Base-by-base conservation (phyloP, 2,888 invertebrate species). In the Stenodera caucasica region DNA sequence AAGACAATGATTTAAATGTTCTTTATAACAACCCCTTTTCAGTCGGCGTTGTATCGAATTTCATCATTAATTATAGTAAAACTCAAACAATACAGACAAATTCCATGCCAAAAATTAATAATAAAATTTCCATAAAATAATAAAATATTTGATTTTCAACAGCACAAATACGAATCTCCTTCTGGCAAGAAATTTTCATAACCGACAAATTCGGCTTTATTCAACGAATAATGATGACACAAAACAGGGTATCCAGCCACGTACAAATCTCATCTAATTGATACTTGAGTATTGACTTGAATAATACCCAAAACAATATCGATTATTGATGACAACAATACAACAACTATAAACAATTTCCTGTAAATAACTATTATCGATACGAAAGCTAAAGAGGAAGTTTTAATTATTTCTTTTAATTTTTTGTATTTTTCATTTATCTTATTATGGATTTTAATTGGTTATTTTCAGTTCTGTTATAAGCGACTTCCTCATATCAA, bases 331-430 rank as follows among this genome's bases (percentile, higher is more conserved):
- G 11, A 40, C 15, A 40, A 40, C 15, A 40, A 3, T 11, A n/a
- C 29, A 29, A 29, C 8, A 29, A 8, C 8, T 8, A 8, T 6
- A 29, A 29, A 29, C 12, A 45, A 45, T 45, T 45, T 45, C 45
- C 45, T 45, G 45, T 45, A 45, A 45, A 45, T 45, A 45, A 45
- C 45, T 23, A 5, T 45, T 45, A 12, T 45, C 45, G 45, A 45
- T 40, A 40, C 11, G 9, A 40, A 18, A 40, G n/a, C n/a, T n/a
- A n/a, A n/a, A n/a, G n/a, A n/a, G n/a, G n/a, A n/a, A n/a, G n/a
- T n/a, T n/a, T n/a, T n/a, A n/a, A n/a, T n/a, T n/a, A n/a, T n/a
- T n/a, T n/a, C n/a, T n/a, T n/a, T n/a, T n/a, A n/a, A n/a, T n/a
- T n/a, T n/a, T n/a, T n/a, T n/a, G n/a, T n/a, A n/a, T n/a, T n/a